phyloP scores from a whole-genome alignment of 2,888 invertebrate genomes.

The Hirtodrosophila trivittata region DNA sequence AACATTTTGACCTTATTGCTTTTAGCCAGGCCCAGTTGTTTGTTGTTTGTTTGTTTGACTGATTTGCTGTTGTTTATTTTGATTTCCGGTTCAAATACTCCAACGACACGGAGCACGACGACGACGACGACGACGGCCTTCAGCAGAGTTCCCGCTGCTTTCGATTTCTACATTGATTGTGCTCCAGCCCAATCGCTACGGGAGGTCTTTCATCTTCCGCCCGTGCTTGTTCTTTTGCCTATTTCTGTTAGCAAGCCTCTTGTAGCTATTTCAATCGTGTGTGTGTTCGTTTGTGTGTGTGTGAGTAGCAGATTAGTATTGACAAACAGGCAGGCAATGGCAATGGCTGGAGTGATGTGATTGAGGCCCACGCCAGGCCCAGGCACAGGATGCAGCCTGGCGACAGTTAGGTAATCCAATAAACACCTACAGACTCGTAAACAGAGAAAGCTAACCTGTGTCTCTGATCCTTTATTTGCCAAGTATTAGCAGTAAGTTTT shows the following conservation, averaged over 20 bases:
- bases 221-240: constrained; percentile 2
- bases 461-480: constrained; percentile 31
- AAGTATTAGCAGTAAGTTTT: constrained; percentile 23
- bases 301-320: constrained; percentile 70
- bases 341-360: constrained; percentile 29
- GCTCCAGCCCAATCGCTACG: constrained; percentile 52
- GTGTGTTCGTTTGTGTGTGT: constrained; percentile 24
- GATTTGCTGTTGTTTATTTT: constrained; percentile 77
- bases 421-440: constrained; percentile 47
- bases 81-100: constrained; percentile 76
- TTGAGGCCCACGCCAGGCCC: constrained; percentile 1
- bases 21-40: constrained; percentile 59
- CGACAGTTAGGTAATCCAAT: constrained; percentile 69
- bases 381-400: constrained; percentile 35
- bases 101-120: constrained; percentile 14
- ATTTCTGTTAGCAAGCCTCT: constrained; percentile 3
- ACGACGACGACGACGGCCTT: constrained; percentile 23
- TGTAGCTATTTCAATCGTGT: constrained; percentile 5
- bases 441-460: constrained; percentile 10
- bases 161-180: constrained; percentile 76
- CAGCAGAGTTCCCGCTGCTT: constrained; percentile 58
- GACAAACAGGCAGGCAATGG: constrained; percentile 68
- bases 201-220: constrained; percentile 33
- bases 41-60: constrained; percentile 74
- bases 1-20: constrained; percentile 70